Percentiles rank a stretch among this genome's conserved stretches.
phyloP scores from a whole-genome alignment of 2,113 vertebrate genomes.

The Notarius quadriscutis region DNA sequence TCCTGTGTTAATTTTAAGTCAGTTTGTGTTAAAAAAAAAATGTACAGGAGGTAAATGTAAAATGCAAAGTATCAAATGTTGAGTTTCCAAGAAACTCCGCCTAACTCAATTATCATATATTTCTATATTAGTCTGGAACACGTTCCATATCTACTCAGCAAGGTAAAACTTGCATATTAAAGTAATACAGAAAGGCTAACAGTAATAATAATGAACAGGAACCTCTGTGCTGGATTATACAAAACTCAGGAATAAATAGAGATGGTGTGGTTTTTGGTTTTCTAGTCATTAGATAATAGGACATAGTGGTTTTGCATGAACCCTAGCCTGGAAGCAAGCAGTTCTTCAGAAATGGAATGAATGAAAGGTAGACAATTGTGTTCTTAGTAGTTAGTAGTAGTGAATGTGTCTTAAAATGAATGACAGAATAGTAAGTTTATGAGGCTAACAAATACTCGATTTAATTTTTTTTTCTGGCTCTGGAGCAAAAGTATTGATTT shows the following conservation, averaged over 20 bases:
- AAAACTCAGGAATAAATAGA: not conserved
- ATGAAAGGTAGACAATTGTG: not conserved
- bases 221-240: not conserved
- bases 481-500: not conserved
- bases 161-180: not conserved
- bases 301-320: not conserved
- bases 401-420: not conserved
- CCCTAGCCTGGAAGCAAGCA: not conserved
- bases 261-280: not conserved
- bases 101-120: not conserved
- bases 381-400: not conserved
- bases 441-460: not conserved
- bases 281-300: not conserved
- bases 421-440: not conserved
- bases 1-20: not conserved
- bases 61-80: not conserved
- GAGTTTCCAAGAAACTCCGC: not conserved
- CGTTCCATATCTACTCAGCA: not conserved
- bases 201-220: not conserved
- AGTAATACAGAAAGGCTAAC: not conserved
- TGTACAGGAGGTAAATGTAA: not conserved
- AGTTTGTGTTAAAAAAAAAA: not conserved
- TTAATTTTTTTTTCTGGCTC: not conserved
- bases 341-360: not conserved
- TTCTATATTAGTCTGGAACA: not conserved